phyloP scores from a whole-genome alignment of 2,888 invertebrate genomes.

The Drosophila cracens region DNA sequence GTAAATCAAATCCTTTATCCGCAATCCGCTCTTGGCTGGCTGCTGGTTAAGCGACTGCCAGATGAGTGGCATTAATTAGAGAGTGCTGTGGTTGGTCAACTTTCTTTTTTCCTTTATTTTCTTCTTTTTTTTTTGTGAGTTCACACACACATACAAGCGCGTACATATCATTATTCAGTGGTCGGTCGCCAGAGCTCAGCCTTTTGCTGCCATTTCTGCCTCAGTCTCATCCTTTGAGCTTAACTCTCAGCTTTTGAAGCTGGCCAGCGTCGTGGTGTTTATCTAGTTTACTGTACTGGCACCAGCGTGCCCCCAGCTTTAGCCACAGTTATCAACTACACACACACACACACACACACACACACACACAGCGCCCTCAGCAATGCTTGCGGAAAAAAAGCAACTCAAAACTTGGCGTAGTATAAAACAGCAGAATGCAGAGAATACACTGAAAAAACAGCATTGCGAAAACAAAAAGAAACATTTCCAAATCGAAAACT shows the following conservation, averaged over 20 bases:
- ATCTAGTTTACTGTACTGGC: constrained; percentile 67
- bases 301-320: constrained; percentile 18
- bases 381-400: constrained; percentile 36
- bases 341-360: constrained; percentile 27
- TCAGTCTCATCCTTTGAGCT: constrained; percentile 15
- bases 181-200: constrained; percentile 42
- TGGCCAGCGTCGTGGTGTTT: constrained; percentile 65
- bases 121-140: neutral
- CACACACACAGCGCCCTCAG: constrained; percentile 18
- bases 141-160: neutral
- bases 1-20: constrained; percentile 79
- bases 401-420: constrained; percentile 37
- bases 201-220: constrained; percentile 10
- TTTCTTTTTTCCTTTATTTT: constrained; percentile 6
- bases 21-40: constrained; percentile 28
- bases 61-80: constrained; percentile 73
- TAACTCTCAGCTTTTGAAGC: constrained; percentile 47
- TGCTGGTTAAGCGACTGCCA: neutral
- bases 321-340: constrained; percentile 59
- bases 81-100: constrained; percentile 63
- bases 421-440: constrained; percentile 7
- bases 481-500: neutral
- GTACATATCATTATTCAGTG: constrained; percentile 69
- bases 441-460: constrained; percentile 9
- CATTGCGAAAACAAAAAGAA: neutral